Evolutionary conservation across 1,140 invertebrate species (phyloP).

Genomic region (Rhopalosiphum padi): DNA sequence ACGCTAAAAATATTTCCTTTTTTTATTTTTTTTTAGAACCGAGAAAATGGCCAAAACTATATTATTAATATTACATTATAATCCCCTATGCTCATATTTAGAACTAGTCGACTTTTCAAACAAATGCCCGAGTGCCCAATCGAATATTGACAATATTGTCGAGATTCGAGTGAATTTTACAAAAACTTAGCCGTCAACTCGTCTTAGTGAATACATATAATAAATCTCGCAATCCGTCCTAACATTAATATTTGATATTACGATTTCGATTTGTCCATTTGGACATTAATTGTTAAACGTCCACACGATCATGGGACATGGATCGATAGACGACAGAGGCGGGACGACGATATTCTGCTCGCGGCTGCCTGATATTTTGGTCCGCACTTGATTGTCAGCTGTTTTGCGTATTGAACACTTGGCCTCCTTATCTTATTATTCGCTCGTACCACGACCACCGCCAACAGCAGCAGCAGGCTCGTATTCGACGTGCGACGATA

Average conservation of each 20-base stretch:
- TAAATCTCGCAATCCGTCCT: background rate
- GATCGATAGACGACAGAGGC: no score
- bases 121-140: no score
- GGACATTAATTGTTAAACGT: no score
- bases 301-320: background rate
- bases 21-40: background rate
- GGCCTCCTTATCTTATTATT: constrained; percentile 55
- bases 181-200: background rate
- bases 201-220: background rate
- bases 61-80: background rate
- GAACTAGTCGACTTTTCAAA: no score
- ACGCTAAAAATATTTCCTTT: background rate
- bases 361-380: background rate
- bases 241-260: background rate
- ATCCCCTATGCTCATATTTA: no score
- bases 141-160: no score
- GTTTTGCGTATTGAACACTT: constrained; percentile 52
- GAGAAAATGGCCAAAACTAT: background rate
- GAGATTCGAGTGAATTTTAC: background rate
- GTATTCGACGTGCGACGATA: background rate
- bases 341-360: background rate
- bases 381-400: constrained; percentile 36
- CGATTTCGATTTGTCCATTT: no score
- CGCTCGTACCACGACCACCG: constrained; percentile 7
- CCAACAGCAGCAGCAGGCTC: background rate